Percentiles rank a stretch among this genome's conserved stretches.
These are phyloP conservation scores for Sphecodes monilicornis DNA, from an alignment of 2,888 invertebrate genomes.

Conservation along the genomic window DNA sequence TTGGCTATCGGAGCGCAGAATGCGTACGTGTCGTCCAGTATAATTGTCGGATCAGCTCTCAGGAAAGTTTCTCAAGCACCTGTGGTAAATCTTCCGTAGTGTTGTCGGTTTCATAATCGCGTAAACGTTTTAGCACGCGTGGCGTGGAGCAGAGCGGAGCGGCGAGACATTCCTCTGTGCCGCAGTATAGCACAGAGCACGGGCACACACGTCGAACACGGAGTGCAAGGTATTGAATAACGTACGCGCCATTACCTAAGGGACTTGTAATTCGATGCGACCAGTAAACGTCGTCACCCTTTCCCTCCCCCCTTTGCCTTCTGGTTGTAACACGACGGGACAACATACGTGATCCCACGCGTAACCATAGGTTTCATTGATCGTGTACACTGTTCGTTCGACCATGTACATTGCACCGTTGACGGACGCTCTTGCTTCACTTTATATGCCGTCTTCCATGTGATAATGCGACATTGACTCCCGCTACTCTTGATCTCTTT, in stretches of 20 bases:
- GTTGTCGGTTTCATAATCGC: slow-evolving; percentile 36
- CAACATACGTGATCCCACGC: slow-evolving; percentile 70
- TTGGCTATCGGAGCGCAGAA: not conserved
- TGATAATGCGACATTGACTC: slow-evolving; percentile 33
- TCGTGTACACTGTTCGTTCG: slow-evolving; percentile 56
- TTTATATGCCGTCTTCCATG: slow-evolving; percentile 48
- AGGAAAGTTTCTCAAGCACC: not conserved
- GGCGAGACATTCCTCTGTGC: slow-evolving; percentile 42
- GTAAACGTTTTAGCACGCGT: slow-evolving; percentile 38
- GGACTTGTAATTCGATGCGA: slow-evolving; percentile 76
- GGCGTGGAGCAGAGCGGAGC: not conserved
- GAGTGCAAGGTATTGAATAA: slow-evolving; percentile 72
- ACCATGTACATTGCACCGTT: slow-evolving; percentile 56
- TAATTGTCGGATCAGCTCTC: slow-evolving; percentile 4
- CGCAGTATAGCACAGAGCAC: not conserved
- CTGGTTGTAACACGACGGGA: slow-evolving; percentile 56
- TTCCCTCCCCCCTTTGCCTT: slow-evolving; percentile 50
- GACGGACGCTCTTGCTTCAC: slow-evolving; percentile 46
- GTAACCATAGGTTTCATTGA: slow-evolving; percentile 72
- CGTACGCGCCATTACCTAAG: slow-evolving; percentile 73
- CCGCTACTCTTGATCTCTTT: slow-evolving; percentile 42
- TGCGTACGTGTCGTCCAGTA: not conserved
- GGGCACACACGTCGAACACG: slow-evolving; percentile 29
- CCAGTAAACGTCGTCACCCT: slow-evolving; percentile 72
- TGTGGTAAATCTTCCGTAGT: not conserved